Evolutionary conservation across 2,888 invertebrate genomes (phyloP), one percentile per base, ranked within the genome.

Genomic region (Notodonta dromedarius): DNA sequence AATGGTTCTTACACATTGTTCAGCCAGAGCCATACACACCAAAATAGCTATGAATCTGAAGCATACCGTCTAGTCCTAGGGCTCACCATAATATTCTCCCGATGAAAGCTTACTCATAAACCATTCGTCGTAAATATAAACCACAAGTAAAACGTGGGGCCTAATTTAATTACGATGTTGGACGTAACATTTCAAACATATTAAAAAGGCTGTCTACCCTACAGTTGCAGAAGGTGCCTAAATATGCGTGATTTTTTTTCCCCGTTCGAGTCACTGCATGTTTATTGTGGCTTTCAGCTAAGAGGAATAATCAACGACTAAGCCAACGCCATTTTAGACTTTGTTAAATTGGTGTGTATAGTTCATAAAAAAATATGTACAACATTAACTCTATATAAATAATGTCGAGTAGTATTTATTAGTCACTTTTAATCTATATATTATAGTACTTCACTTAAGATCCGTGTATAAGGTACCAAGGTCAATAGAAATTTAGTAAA

Each of bases 331-430:
- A 46, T 46, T 46, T 46, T 46, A n/a, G 46, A 46, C 5, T n/a
- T 53, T 11, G 32, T 35, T 50, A 53, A 32, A 7, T 54, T 39
- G 39, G 35, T 54, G 39, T 54, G 54, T 39, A 54, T 54, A 54
- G 39, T n/a, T 54, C 52, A 12, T 32, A 52, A 35, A 11, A n/a
- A 52, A 32, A 52, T 48, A 16, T 50, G 14, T 50, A 16, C 16
- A 50, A 6, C 32, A 52, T 52, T 7, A 4, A 52, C 24, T 32
- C 32, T 32, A 52, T 52, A n/a, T 7, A 32, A 52, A 32, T 35
- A 32, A 51, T 13, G 32, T 52, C 32, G 11, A 35, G 32, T 52
- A 16, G 52, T 16, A 51, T 51, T 51, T 51, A 16, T 16, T 52
- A 52, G 32, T 12, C 51, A 51, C 51, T 51, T 51, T 11, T 16